Conservation (phyloP, 2,888 invertebrate genomes). For the Marasmarcha lunaedactyla region DNA sequence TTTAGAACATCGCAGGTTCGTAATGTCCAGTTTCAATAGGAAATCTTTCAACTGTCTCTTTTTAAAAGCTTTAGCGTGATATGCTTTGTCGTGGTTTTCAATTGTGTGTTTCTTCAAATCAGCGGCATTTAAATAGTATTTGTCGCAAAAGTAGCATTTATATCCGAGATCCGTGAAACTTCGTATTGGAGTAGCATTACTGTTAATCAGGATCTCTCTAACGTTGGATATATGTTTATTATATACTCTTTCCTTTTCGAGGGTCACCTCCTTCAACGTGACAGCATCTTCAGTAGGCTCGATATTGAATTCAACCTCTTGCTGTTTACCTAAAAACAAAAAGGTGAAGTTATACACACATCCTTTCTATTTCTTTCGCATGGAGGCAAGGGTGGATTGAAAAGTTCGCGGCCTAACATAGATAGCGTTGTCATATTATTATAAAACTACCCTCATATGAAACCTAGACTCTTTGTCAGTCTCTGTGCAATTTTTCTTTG, state of each 20-base stretch:
- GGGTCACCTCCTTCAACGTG: neutral
- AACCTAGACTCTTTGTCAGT: too few relatives aligned
- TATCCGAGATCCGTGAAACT: conserved; percentile 28
- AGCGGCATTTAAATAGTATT: conserved; percentile 22
- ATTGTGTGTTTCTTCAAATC: conserved; percentile 35
- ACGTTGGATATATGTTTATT: conserved; percentile 30
- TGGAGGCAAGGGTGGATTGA: too few relatives aligned
- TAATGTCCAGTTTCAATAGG: conserved; percentile 37
- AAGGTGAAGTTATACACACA: conserved; percentile 5
- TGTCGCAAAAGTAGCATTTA: conserved; percentile 30
- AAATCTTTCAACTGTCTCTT: conserved; percentile 14
- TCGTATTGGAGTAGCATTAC: conserved; percentile 40
- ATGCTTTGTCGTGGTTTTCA: conserved; percentile 21
- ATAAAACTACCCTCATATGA: too few relatives aligned
- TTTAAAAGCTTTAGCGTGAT: conserved; percentile 23
- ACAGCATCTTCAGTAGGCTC: neutral
- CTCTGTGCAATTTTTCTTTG: too few relatives aligned
- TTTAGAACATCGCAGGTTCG: conserved; percentile 30
- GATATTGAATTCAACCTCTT: conserved; percentile 7
- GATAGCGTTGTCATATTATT: too few relatives aligned
- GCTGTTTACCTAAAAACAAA: conserved; percentile 13
- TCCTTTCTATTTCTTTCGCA: too few relatives aligned
- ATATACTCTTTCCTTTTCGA: neutral
- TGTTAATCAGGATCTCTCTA: conserved; percentile 26
- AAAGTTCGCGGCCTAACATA: too few relatives aligned